Evolutionary conservation across 1,140 invertebrate genomes (phyloP).

Genomic region (Chlorops oryzae): DNA sequence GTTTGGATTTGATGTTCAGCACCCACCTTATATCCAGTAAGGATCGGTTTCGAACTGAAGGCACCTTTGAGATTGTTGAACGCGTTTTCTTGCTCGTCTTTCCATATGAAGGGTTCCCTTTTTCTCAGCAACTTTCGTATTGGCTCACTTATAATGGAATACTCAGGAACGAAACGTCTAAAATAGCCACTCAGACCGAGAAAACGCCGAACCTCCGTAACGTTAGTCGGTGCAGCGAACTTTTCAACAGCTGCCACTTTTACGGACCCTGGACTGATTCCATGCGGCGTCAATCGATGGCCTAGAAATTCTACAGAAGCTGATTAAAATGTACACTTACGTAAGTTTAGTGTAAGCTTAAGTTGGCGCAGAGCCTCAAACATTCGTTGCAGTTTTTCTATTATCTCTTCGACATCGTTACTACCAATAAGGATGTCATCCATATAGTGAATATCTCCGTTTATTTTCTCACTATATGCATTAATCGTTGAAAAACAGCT

Average conservation of each 20-base stretch:
- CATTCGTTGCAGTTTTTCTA: no score
- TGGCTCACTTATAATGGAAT: conserved; percentile 26
- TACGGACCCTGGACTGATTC: background rate
- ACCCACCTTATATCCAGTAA: conserved; percentile 17
- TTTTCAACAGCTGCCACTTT: conserved; percentile 1
- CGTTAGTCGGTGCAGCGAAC: background rate
- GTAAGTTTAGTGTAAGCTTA: background rate
- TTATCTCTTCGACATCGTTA: no score
- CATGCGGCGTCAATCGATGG: conserved; percentile 23
- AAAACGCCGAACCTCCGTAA: conserved; percentile 1
- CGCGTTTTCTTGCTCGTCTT: background rate
- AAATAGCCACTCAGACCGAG: background rate
- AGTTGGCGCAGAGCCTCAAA: no score
- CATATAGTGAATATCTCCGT: conserved; percentile 20
- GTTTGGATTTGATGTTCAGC: conserved; percentile 22
- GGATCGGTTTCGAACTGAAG: conserved; percentile 14
- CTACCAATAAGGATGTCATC: background rate
- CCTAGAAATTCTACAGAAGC: no score
- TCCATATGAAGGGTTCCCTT: conserved; percentile 15
- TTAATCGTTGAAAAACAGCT: conserved; percentile 27
- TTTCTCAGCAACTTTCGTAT: conserved; percentile 37
- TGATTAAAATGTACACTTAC: background rate
- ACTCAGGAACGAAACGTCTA: conserved; percentile 19
- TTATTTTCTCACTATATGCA: no score
- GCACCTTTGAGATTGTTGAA: conserved; percentile 14